These are phyloP conservation scores for Aphaenogaster floridana DNA, from an alignment of 1,140 invertebrate species.

Conservation along the genomic window DNA sequence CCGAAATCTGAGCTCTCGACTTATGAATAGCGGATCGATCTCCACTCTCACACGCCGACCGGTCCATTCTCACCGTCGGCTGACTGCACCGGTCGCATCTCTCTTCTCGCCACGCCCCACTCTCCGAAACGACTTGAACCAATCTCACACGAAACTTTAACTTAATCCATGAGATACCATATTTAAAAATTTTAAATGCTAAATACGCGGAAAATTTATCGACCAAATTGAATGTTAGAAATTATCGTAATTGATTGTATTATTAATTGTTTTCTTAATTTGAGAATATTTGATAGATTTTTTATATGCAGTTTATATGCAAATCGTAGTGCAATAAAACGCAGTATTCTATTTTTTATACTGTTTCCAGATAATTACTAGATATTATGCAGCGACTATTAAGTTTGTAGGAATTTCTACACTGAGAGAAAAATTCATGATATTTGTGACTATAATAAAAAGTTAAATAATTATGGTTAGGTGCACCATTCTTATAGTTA, in stretches of 20 bases:
- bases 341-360: neutral
- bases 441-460: too few species aligned
- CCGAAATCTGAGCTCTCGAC: slow-evolving; percentile 37
- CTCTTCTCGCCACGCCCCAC: slow-evolving; percentile 42
- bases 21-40: slow-evolving; percentile 56
- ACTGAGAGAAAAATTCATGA: too few species aligned
- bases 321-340: neutral
- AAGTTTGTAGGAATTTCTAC: neutral
- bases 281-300: neutral
- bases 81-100: slow-evolving; percentile 44
- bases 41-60: slow-evolving; percentile 30
- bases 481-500: too few species aligned
- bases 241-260: neutral
- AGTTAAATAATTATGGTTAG: too few species aligned
- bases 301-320: neutral
- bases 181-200: slow-evolving; percentile 3
- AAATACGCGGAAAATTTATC: neutral
- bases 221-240: neutral
- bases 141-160: slow-evolving; percentile 9
- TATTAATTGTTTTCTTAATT: slow-evolving; percentile 1
- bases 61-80: slow-evolving; percentile 44
- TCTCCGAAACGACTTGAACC: slow-evolving; percentile 7
- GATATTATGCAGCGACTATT: neutral
- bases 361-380: neutral
- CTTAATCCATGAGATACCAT: neutral